Evolutionary conservation across 2,888 invertebrate species (phyloP), one percentile per base, ranked within the genome.

Genomic region (Apamea epomidion): DNA sequence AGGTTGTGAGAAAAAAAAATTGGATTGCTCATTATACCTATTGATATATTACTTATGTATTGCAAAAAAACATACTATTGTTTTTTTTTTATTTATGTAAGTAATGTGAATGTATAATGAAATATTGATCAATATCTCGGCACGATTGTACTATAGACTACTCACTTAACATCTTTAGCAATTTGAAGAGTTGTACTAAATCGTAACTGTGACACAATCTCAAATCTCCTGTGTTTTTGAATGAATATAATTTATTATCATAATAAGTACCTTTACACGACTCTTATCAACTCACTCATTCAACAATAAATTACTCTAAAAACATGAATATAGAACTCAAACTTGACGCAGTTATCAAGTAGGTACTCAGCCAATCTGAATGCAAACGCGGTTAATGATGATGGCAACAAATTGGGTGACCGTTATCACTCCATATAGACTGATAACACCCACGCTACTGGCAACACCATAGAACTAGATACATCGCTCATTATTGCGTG

Each of bases 351-450:
- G 67, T 81, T 87, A 65, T 75, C 72, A 75, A 65, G 81, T n/a
- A n/a, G n/a, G n/a, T 84, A 81, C 75, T 81, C 77, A 70, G 74
- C 81, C 84, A 86, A 85, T 86, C 82, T 86, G 79, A 90, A 25
- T 65, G 76, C 87, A 79, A 87, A 85, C 81, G 69, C 65, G 79
- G 81, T 84, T 93, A 93, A 94, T 93, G 91, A 89, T 91, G 89
- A 92, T 92, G 92, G 91, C 82, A 82, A 88, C 89, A 84, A 90
- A 92, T 92, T 92, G 90, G 84, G 73, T 84, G 62, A 70, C 45
- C 72, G 76, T 89, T 93, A 93, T 93, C 93, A 92, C 62, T 88
- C 89, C 90, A 91, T 90, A 90, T 88, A 81, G 37, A 73, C 78
- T 85, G 93, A 92, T 92, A 92, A 86, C 80, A 77, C 74, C 80